Base-by-base conservation (phyloP, 2,113 vertebrate species). In the Cranoglanis bouderius region DNA sequence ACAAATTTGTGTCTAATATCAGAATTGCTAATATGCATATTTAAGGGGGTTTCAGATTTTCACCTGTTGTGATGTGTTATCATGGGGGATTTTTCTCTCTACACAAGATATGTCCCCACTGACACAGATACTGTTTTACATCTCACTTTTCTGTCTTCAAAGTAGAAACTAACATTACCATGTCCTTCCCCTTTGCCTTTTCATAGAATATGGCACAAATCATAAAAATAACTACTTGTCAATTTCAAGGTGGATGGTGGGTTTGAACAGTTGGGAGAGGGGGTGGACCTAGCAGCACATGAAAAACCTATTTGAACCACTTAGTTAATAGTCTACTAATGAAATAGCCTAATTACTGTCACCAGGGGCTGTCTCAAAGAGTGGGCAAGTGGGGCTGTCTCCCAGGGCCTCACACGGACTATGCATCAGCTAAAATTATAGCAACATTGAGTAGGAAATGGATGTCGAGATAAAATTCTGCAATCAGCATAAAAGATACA, bases 1-100 rank as follows among this genome's bases (percentile, higher is more conserved):
- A n/a, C n/a, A 43, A 21, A 74, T 40, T 19, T 74, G 70, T 57
- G n/a, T 14, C 26, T 29, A 63, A 63, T 63, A 19, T 38, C 32
- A 35, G 13, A 72, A 74, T 74, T 40, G 35, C 35, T 38, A 74
- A 74, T 74, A 35, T 70, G 57, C 26, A 43, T 91, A 40, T 40
- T 38, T 40, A 19, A 40, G 35, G 65, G 35, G 16, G 35, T 38
- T 74, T 74, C 88, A 91, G 53, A 88, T 14, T 26, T 81, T 94
- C 92, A 95, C 93, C 92, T 95, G 46, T 94, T 94, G 92, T 93
- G 93, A 93, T 92, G 92, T 92, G 32, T 38, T 93, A 24, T 46
- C 5, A 72, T 72, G 2, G 94, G 93, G 95, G 93, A 93, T 95
- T 95, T 89, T 94, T 93, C 90, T 92, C 90, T 92, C 92, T 92